Percentiles rank a stretch among this genome's conserved stretches.
Conservation (phyloP, 2,113 vertebrate genomes). For the Albula goreensis region DNA sequence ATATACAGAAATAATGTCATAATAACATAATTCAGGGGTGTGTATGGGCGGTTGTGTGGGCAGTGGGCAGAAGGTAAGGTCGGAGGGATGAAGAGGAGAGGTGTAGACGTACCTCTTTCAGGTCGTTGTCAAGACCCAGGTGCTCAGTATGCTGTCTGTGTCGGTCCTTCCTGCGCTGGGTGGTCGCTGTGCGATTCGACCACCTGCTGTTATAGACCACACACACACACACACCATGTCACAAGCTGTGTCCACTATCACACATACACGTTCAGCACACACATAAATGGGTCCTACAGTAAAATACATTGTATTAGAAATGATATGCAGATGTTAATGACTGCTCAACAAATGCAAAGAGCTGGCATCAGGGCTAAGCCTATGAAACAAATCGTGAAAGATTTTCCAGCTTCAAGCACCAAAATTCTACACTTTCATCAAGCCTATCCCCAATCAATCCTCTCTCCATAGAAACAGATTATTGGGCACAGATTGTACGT, state of each 20-base stretch:
- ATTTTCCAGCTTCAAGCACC: too few relatives aligned
- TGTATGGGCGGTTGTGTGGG: background rate
- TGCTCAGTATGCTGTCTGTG: slow-evolving; percentile 79
- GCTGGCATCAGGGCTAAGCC: too few relatives aligned
- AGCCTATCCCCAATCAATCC: too few relatives aligned
- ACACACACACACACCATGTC: background rate
- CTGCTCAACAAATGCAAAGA: too few relatives aligned
- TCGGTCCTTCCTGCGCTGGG: slow-evolving; percentile 80
- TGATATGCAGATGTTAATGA: background rate
- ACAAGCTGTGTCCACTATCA: background rate
- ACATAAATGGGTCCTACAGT: background rate
- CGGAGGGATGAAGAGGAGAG: background rate
- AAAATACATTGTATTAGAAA: background rate
- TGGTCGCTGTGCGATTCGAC: slow-evolving; percentile 79
- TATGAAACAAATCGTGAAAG: too few relatives aligned
- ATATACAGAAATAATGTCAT: too few relatives aligned
- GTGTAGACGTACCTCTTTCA: slow-evolving; percentile 77
- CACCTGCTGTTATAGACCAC: slow-evolving; percentile 70
- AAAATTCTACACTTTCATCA: too few relatives aligned
- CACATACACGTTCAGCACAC: background rate
- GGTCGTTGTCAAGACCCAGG: slow-evolving; percentile 79
- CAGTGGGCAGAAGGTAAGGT: background rate
- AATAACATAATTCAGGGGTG: background rate
- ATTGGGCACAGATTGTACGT: too few relatives aligned
- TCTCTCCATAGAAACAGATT: too few relatives aligned